These are phyloP conservation scores for Punctoribates punctum DNA, from an alignment of 2,888 invertebrate species.

Conservation along the genomic window DNA sequence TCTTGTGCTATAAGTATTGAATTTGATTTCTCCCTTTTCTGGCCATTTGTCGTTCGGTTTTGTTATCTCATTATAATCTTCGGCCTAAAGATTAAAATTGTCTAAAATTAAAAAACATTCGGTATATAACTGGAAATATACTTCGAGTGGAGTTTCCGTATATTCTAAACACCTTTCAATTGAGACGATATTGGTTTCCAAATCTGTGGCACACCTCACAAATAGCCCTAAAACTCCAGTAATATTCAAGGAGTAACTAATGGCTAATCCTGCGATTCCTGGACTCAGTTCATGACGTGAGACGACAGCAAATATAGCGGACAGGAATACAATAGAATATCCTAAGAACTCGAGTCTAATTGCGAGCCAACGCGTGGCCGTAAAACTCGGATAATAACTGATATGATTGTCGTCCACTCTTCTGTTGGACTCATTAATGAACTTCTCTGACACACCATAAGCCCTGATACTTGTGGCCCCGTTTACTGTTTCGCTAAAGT, in stretches of 20 bases:
- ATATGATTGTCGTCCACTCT: constrained; percentile 61
- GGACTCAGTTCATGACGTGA: constrained; percentile 59
- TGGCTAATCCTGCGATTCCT: constrained; percentile 61
- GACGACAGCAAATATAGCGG: constrained; percentile 60
- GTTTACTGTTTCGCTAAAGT: constrained; percentile 90
- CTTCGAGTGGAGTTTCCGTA: constrained; percentile 41
- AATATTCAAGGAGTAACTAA: constrained; percentile 55
- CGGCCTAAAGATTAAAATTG: constrained; percentile 46
- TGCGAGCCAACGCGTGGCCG: constrained; percentile 54
- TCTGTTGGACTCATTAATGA: constrained; percentile 78
- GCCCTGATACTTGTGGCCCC: constrained; percentile 79
- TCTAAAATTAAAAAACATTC: constrained; percentile 63
- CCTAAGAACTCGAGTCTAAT: constrained; percentile 58
- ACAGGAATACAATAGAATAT: constrained; percentile 59
- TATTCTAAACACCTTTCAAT: constrained; percentile 46
- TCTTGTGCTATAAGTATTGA: constrained; percentile 75
- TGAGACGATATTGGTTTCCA: constrained; percentile 45
- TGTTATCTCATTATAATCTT: constrained; percentile 52
- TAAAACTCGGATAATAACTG: constrained; percentile 50
- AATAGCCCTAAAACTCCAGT: constrained; percentile 41
- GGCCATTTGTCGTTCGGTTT: constrained; percentile 71
- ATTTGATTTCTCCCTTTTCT: constrained; percentile 69
- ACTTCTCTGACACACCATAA: constrained; percentile 72
- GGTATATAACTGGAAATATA: constrained; percentile 66
- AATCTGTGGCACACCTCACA: constrained; percentile 40